These are phyloP conservation scores for Anguilla japonica DNA, from an alignment of 2,113 vertebrate species.

Conservation along the genomic window DNA sequence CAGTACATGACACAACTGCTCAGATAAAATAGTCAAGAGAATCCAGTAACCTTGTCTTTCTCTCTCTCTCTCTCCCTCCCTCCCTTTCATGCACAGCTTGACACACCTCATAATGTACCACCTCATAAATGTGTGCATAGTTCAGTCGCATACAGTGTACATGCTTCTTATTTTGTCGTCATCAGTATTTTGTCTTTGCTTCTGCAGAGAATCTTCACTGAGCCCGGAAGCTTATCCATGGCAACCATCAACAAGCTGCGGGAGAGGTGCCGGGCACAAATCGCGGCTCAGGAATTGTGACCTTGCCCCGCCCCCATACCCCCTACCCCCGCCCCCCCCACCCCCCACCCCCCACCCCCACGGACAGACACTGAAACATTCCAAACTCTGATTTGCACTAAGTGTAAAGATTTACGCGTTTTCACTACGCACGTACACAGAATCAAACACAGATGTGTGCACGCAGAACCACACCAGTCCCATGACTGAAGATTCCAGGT, in stretches of 20 bases:
- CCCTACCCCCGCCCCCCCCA: neutral
- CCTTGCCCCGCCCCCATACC: neutral
- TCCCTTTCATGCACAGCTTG: too few relatives aligned
- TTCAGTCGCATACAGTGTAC: too few relatives aligned
- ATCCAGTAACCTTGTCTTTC: too few relatives aligned
- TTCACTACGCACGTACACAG: slow-evolving; percentile 23
- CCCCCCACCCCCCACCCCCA: neutral
- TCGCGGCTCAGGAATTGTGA: slow-evolving; percentile 69
- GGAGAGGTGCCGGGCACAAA: slow-evolving; percentile 69
- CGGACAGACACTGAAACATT: slow-evolving; percentile 54
- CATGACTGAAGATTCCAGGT: slow-evolving; percentile 1
- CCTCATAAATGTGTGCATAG: too few relatives aligned
- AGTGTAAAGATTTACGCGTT: slow-evolving; percentile 43
- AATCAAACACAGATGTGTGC: neutral
- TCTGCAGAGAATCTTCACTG: slow-evolving; percentile 85
- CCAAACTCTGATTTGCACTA: slow-evolving; percentile 54
- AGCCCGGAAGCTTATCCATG: slow-evolving; percentile 84
- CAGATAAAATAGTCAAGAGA: too few relatives aligned
- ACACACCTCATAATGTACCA: too few relatives aligned
- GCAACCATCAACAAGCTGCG: slow-evolving; percentile 78
- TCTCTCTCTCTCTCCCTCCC: too few relatives aligned
- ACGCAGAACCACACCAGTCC: neutral
- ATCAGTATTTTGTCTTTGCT: neutral
- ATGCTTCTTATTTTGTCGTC: too few relatives aligned
- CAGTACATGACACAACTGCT: too few relatives aligned